These are phyloP conservation scores for Geodia barretti DNA, from an alignment of 37 sponge, comb jelly and placozoan genomes.

Conservation along the genomic window DNA sequence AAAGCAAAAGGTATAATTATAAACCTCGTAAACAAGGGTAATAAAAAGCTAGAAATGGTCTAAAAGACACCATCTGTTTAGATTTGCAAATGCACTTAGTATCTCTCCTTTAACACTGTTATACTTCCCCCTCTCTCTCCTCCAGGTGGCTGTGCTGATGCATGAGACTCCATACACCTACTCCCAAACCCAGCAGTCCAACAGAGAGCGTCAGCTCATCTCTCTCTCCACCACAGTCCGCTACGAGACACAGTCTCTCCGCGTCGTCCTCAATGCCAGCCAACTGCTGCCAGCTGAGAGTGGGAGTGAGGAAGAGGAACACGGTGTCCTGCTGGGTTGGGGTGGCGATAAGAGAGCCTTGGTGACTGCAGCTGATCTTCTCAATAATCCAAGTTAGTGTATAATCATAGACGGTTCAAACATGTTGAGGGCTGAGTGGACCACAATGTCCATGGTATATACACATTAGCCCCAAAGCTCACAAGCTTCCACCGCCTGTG, in stretches of 20 bases:
- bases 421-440: too few species aligned
- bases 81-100: too few species aligned
- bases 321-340: slow-evolving; percentile 3
- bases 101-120: not conserved
- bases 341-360: slow-evolving; percentile 10
- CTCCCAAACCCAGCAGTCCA: slow-evolving; percentile 46
- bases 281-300: not conserved
- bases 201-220: slow-evolving; percentile 47
- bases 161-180: slow-evolving; percentile 48
- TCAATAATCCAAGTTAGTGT: not conserved
- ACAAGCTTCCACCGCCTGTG: too few species aligned
- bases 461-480: too few species aligned
- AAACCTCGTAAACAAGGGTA: too few species aligned
- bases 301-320: not conserved
- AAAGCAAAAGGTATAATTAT: too few species aligned
- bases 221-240: slow-evolving; percentile 13
- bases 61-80: too few species aligned
- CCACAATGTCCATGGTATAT: too few species aligned
- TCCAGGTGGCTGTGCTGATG: slow-evolving; percentile 62
- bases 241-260: slow-evolving; percentile 54
- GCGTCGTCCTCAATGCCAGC: not conserved
- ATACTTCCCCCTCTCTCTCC: not conserved
- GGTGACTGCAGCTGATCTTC: slow-evolving; percentile 10
- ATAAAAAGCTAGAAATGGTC: too few species aligned
- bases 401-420: too few species aligned